Evolutionary conservation across 2,113 vertebrate species (phyloP), one percentile per base, ranked within the genome.

Genomic region (Megaceryle maxima): DNA sequence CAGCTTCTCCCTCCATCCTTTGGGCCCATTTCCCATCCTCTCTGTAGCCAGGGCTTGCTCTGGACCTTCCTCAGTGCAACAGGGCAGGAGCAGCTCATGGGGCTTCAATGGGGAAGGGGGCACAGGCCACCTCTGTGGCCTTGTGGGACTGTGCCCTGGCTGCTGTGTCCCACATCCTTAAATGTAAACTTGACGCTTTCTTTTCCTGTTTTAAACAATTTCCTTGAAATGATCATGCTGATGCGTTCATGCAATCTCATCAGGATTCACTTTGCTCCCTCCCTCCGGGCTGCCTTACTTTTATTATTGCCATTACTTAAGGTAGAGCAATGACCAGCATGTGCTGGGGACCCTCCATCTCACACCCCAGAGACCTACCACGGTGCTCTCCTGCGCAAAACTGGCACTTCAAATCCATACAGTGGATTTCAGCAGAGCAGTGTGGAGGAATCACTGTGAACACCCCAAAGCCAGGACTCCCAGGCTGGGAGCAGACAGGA

Each of bases 221-320:
- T 86, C 57, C 1, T 0, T 73, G 22, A 88, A 94, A 88, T 16
- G 17, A 39, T 29, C 35, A 16, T 2, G 16, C 62, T 41, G 46
- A 13, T 83, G 55, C 6, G 2, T 44, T 60, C 3, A 2, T 74
- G 50, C 28, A 85, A 48, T 33, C 64, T 95, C 68, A 93, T 90
- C 53, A 83, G 80, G n/a, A 93, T 83, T 68, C 94, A 39, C 29
- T 56, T 72, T 64, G 44, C 26, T 83, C 44, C 35, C 87, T 76
- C 53, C 66, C 76, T 62, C 75, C 67, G 72, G 57, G 51, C 59
- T 73, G 50, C 33, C 15, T 86, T 86, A 53, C 69, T 95, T 80
- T 93, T 83, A 73, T 66, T 88, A 67, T 67, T 92, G 41, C 68
- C 60, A 59, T 83, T 90, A 85, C 69, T 88, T 83, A 86, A 88